Evolutionary conservation across 2,888 invertebrate species (phyloP), one percentile per base, ranked within the genome.

Genomic region (Cantharis flavilabris): DNA sequence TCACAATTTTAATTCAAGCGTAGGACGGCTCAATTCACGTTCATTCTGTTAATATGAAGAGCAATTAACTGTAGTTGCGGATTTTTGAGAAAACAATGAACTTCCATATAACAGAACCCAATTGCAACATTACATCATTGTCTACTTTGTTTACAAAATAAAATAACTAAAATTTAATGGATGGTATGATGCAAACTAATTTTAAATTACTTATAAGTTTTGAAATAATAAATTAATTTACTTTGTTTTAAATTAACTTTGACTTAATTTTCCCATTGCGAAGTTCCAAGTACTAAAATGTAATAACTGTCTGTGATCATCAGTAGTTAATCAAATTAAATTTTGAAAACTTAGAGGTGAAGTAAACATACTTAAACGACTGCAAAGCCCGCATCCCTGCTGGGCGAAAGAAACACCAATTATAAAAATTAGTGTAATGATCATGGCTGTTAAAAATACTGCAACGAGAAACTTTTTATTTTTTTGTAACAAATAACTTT

Each of bases 31-130:
- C 26, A 72, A 72, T 70, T 70, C 70, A 65, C 30, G 14, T 64
- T 64, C 65, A 65, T 72, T 72, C 71, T 65, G 20, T 67, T 67
- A 67, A 67, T 23, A 20, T 23, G n/a, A 26, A 23, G 65, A 67
- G 26, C 65, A 67, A 67, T 67, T 67, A 67, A 23, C 11, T n/a
- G 26, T 67, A 67, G 26, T 26, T 26, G n/a, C 65, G 26, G 26
- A 23, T 67, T 67, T 67, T 67, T 67, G 26, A 23, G 23, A 67
- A 67, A 20, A 67, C 14, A 67, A 67, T 67, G 20, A 67, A 49
- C 49, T 49, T 49, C 49, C 49, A 49, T 13, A 33, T n/a, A n/a
- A 7, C n/a, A 33, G 33, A 33, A 49, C 7, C 49, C 49, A 49
- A n/a, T 49, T 49, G 49, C 49, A 49, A 49, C 49, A 49, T 49